Percentiles rank a stretch among this genome's conserved stretches.
phyloP scores from a whole-genome alignment of 2,113 vertebrate genomes.

The Scolopax mira region DNA sequence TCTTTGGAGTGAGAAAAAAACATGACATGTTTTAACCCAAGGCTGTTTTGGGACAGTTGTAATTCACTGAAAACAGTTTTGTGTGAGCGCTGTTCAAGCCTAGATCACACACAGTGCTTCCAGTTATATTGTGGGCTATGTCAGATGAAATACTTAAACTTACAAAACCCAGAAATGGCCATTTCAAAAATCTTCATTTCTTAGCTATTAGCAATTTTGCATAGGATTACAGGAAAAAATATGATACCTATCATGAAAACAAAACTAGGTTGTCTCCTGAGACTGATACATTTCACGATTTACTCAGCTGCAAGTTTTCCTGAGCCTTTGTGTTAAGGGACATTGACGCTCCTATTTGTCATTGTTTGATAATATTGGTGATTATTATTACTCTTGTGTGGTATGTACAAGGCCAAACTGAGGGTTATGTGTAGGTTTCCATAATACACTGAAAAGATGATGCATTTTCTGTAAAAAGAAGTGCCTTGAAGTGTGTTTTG shows the following conservation, averaged over 20 bases:
- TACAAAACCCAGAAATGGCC: constrained; percentile 12
- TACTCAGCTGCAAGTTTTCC: constrained; percentile 42
- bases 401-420: not conserved
- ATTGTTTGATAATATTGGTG: not conserved
- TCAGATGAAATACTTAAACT: constrained; percentile 31
- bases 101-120: not conserved
- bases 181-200: constrained; percentile 44
- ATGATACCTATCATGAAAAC: not conserved
- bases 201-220: constrained; percentile 48
- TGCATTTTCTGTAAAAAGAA: constrained; percentile 56
- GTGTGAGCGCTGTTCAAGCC: not conserved
- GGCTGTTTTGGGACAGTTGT: constrained; percentile 34
- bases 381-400: not conserved
- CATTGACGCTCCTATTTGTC: not conserved
- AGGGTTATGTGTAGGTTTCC: not conserved
- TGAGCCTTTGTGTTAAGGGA: not conserved
- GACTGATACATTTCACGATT: constrained; percentile 20
- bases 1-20: not conserved
- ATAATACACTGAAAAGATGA: constrained; percentile 1
- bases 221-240: constrained; percentile 41
- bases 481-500: not conserved
- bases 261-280: constrained; percentile 32
- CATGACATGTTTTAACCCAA: constrained; percentile 34
- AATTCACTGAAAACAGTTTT: not conserved
- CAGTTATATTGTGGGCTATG: not conserved